phyloP scores from a whole-genome alignment of 30 jellyfish, hydroid and myxozoan species.

The Sanderia malayensis region DNA sequence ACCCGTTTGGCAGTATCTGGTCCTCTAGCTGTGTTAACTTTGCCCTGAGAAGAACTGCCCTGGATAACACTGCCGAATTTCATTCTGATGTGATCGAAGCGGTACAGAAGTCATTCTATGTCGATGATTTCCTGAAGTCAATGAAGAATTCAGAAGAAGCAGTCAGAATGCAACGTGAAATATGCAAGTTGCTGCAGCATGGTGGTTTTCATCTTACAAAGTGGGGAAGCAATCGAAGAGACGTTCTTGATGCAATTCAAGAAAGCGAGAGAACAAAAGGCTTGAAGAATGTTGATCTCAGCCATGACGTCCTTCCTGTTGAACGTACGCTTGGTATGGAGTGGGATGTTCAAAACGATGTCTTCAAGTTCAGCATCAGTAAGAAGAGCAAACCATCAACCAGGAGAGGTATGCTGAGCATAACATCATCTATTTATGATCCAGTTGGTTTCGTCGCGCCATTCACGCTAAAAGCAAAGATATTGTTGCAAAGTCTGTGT shows the following conservation, averaged over 20 bases:
- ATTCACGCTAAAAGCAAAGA: neutral
- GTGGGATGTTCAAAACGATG: neutral
- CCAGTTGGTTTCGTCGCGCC: conserved; percentile 5
- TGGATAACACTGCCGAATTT: neutral
- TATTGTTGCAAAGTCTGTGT: neutral
- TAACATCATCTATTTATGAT: neutral
- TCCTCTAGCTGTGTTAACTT: neutral
- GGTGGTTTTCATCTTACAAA: neutral
- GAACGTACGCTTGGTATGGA: conserved; percentile 2
- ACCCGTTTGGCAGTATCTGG: neutral
- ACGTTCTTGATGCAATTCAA: neutral
- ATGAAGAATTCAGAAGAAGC: neutral
- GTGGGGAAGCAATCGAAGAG: conserved; percentile 1
- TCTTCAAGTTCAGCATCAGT: neutral
- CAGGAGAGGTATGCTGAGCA: conserved; percentile 3
- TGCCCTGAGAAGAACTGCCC: conserved; percentile 1
- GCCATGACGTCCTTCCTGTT: conserved; percentile 1
- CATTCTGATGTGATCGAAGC: neutral
- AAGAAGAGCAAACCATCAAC: neutral
- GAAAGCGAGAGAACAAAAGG: neutral
- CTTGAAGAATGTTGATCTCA: neutral
- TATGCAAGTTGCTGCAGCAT: neutral
- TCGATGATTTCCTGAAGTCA: neutral
- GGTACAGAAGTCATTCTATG: neutral
- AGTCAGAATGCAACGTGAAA: neutral